These are phyloP conservation scores for Stenopsyche tienmushanensis DNA, from an alignment of 1,140 invertebrate genomes.

Conservation along the genomic window DNA sequence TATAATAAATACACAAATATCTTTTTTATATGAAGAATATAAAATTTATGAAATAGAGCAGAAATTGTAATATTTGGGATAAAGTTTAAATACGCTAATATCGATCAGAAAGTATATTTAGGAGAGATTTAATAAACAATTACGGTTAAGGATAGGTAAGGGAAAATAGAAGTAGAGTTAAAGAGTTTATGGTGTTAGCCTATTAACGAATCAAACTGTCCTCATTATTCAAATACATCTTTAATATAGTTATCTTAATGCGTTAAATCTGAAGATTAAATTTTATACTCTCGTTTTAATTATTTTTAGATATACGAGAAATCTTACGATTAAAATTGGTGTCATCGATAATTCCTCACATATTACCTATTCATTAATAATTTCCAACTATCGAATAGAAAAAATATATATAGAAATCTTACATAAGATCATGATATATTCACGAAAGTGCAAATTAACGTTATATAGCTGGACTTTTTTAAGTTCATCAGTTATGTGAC, in stretches of 20 bases:
- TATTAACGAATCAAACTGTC: no score
- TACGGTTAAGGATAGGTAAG: constrained; percentile 14
- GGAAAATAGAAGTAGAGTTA: constrained; percentile 18
- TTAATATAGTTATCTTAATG: constrained; percentile 1
- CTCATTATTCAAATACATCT: not conserved
- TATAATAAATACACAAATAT: not conserved
- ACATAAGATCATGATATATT: no score
- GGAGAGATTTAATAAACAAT: constrained; percentile 16
- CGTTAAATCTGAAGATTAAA: not conserved
- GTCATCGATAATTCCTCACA: constrained; percentile 36
- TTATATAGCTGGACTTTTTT: no score
- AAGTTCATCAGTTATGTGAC: no score
- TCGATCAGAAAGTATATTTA: constrained; percentile 4
- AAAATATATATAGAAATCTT: no score
- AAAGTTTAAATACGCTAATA: not conserved
- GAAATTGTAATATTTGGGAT: constrained; percentile 5
- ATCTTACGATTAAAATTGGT: constrained; percentile 39
- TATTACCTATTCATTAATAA: no score
- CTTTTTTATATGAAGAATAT: constrained; percentile 5
- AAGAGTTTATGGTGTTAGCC: no score
- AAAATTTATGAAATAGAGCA: constrained; percentile 10
- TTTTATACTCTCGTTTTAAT: constrained; percentile 5
- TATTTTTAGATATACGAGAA: constrained; percentile 24
- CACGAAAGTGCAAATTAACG: no score
- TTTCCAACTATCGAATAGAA: no score